Base-by-base conservation (phyloP, 2,888 invertebrate genomes). In the Myopa testacea region DNA sequence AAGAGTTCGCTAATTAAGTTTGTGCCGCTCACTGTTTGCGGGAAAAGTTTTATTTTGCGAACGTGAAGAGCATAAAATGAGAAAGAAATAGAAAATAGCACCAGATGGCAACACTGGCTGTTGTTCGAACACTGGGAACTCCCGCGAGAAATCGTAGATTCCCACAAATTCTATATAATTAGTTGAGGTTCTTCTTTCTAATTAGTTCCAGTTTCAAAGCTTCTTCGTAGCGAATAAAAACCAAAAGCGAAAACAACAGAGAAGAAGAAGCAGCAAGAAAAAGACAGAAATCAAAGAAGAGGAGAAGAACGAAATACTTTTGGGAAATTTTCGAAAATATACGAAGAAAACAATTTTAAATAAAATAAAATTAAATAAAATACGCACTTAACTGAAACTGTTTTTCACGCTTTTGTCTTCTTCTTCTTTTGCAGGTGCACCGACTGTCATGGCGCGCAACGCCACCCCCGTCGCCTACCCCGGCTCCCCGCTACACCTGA, bases 381-480 rank as follows among this genome's bases (percentile, higher is more conserved):
- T 50, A 26, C 26, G 26, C 2, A 26, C 1, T 50, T 50, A 19
- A 63, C 34, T 14, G 19, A 69, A 69, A 12, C 26, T 16, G 1
- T 34, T 7, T 37, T 37, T 26, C 10, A 55, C 55, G 4, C 19
- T n/a, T n/a, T n/a, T 70, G n/a, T 45, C 26, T 45, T 40, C 45
- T 45, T 55, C 55, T 55, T 55, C 8, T 58, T 71, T 90, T 90
- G 1, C 89, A 94, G 94, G 94, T 80, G 91, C 91, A 76, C 94
- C 94, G 78, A 92, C 93, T 84, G 92, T 93, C 58, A 91, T 92
- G 81, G 93, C 93, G 4, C 90, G 91, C 79, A 92, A 92, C 86
- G 92, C 93, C 85, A 93, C 92, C 70, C 91, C 94, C 81, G 92
- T 93, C 40, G 94, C 93, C 26, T 92, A 93, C 83, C 92, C 92